Percentiles rank a stretch among this genome's conserved stretches.
Conservation (phyloP, 2,797 vertebrate species). For the Petrocephalus schoutedeni region DNA sequence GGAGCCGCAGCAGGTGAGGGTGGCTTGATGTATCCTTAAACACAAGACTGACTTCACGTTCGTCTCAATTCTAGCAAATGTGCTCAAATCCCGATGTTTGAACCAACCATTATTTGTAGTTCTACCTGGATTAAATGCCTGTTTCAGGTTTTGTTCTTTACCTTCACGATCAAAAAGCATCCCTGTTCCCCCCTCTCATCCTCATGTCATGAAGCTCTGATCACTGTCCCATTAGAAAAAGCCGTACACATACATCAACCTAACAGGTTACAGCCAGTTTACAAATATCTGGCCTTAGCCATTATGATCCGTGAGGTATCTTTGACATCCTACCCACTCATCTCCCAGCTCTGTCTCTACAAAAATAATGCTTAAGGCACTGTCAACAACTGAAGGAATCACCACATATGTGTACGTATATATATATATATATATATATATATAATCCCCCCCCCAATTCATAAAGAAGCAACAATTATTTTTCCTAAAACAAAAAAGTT, state of each 20-base stretch:
- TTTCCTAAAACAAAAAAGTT: background rate
- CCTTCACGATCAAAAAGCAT: background rate
- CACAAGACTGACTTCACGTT: background rate
- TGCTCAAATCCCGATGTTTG: background rate
- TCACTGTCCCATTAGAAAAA: background rate
- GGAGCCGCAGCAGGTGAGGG: conserved; percentile 68
- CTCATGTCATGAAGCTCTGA: background rate
- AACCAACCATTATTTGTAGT: background rate
- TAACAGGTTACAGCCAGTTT: background rate
- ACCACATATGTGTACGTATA: background rate
- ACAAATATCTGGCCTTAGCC: background rate
- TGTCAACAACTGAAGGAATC: background rate
- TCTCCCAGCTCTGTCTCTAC: background rate
- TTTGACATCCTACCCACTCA: background rate
- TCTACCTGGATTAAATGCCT: background rate
- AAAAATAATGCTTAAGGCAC: background rate
- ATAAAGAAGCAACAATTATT: background rate
- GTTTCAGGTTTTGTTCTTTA: background rate
- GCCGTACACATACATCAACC: background rate
- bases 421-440: no score
- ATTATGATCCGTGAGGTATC: background rate
- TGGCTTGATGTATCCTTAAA: background rate
- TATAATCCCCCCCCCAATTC: background rate
- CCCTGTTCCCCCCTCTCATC: background rate
- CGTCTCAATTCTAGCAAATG: background rate